Evolutionary conservation across 2,113 vertebrate species (phyloP), one percentile per base, ranked within the genome.

Genomic region (Galeopterus variegatus): DNA sequence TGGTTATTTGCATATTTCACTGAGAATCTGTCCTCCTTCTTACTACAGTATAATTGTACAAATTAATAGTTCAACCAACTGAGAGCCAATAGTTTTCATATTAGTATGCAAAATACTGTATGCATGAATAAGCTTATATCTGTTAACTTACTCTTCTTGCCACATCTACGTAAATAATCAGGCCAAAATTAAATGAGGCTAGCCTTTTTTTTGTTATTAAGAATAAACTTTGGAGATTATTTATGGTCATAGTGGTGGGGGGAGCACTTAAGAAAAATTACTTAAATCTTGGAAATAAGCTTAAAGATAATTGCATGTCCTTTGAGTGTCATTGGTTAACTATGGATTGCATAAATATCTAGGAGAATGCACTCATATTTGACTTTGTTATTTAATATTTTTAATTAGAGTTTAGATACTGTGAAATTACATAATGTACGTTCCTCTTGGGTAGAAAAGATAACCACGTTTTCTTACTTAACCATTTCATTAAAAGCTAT

Each of bases 311-410:
- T 2, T 23, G 2, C 23, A 33, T 11, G 14, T 72, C 17, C 8
- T 93, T 58, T 56, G 19, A 33, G 13, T 31, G 2, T 65, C 69
- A 50, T 19, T 90, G n/a, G 70, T 65, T 92, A 82, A 33, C 17
- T 72, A 84, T 60, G 4, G 9, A 70, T 58, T 86, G 56, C 54
- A 48, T n/a, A 80, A 95, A 70, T 88, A 67, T 56, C 26, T 54
- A 52, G 3, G 12, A 56, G 24, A 90, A 81, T 41, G 14, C 0
- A 48, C 4, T 12, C 26, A 54, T 60, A 77, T 60, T 83, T 79
- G 31, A 87, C 70, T 91, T 85, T 67, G 23, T 72, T 72, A 90
- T 81, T 92, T 69, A 96, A 31, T 31, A 89, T 82, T 65, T 90
- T 81, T 70, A 89, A 73, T 83, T 48, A 56, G 21, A 87, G 17